Evolutionary conservation across 2,797 vertebrate species (phyloP).

Genomic region (Vultur gryphus): DNA sequence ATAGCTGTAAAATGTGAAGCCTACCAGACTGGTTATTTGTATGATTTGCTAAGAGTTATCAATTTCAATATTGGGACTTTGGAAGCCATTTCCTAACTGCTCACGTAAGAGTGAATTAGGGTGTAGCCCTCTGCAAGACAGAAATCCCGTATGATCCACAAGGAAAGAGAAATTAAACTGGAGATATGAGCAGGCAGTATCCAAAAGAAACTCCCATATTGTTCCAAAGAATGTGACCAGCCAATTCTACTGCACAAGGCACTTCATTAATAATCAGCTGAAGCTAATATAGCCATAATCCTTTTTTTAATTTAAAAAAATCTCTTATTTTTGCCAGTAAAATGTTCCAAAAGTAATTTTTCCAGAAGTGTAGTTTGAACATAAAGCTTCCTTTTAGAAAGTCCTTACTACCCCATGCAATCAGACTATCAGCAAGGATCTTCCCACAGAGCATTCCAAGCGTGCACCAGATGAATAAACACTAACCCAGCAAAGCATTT

Average conservation of each 20-base stretch:
- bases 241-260: not conserved
- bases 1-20: not conserved
- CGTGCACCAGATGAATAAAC: not conserved
- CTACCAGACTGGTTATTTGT: not conserved
- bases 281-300: not conserved
- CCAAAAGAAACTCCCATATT: not conserved
- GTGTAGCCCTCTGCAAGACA: not conserved
- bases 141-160: not conserved
- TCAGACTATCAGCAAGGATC: not conserved
- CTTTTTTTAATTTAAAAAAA: not conserved
- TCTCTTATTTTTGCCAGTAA: not conserved
- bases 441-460: not conserved
- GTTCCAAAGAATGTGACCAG: not conserved
- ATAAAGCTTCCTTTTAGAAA: not conserved
- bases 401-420: not conserved
- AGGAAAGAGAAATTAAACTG: not conserved
- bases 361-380: not conserved
- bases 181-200: not conserved
- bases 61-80: not conserved
- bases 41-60: not conserved
- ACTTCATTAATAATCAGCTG: not conserved
- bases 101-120: not conserved
- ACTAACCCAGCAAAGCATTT: not conserved
- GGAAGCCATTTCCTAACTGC: not conserved
- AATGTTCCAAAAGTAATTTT: not conserved